Conservation (phyloP, 1,140 invertebrate species). For the Aphelinus certus region DNA sequence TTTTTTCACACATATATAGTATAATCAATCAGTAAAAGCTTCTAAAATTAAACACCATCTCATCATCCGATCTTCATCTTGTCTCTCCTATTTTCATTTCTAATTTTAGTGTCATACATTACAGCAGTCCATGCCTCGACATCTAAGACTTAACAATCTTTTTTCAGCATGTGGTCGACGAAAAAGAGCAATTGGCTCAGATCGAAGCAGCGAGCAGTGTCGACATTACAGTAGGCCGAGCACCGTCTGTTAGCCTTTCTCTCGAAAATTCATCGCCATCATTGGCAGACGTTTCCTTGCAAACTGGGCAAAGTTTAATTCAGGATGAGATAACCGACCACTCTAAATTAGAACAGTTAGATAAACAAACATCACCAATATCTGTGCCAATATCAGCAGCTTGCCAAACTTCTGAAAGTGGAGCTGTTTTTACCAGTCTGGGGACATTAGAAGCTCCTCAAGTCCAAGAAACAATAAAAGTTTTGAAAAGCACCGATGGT, state of each 20-base stretch:
- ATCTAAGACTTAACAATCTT: conserved; percentile 39
- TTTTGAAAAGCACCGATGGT: conserved; percentile 73
- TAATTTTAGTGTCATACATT: conserved; percentile 40
- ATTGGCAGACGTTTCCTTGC: conserved; percentile 60
- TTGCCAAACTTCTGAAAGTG: conserved; percentile 50
- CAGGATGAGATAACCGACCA: conserved; percentile 45
- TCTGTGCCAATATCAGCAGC: conserved; percentile 45
- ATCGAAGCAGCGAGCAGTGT: conserved; percentile 47
- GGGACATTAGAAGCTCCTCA: conserved; percentile 35
- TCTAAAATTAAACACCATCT: conserved; percentile 40
- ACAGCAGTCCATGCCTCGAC: conserved; percentile 28
- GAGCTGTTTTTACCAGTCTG: conserved; percentile 28
- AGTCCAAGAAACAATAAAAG: conserved; percentile 73
- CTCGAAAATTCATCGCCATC: conserved; percentile 50
- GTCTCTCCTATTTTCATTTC: conserved; percentile 33
- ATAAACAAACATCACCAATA: conserved; percentile 58
- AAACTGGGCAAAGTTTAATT: conserved; percentile 61
- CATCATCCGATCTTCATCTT: conserved; percentile 27
- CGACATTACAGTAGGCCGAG: conserved; percentile 58
- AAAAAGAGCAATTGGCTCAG: conserved; percentile 48
- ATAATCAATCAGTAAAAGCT: conserved; percentile 26
- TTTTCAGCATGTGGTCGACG: conserved; percentile 49
- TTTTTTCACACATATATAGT: neutral
- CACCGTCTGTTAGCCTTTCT: conserved; percentile 56
- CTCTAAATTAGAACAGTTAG: conserved; percentile 46